Base-by-base conservation (phyloP, 2,888 invertebrate species). In the Mesoligia furuncula region DNA sequence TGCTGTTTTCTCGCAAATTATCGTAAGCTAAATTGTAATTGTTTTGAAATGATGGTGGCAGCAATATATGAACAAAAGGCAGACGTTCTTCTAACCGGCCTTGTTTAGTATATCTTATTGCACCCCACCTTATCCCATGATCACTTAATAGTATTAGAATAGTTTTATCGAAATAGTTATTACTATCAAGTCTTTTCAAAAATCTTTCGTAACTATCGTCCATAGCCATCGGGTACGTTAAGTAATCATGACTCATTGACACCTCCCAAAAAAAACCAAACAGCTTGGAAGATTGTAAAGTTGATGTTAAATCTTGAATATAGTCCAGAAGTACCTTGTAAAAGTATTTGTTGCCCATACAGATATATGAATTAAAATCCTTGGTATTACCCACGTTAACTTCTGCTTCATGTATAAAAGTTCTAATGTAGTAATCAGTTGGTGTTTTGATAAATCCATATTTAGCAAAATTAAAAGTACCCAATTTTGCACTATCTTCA, bases 91-190 rank as follows among this genome's bases (percentile, higher is more conserved):
- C 99, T 91, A 99, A 97, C 91, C 98, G 97, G 2, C 98, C 98
- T 94, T 99, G 98, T 93, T 98, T 98, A 0, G 99, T 99, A 86
- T 97, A 97, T 17, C 99, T 97, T 87, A 99, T 98, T 13, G 97
- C 97, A 4, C 99, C 99, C 98, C 98, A 99, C 81, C 99, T 96
- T 79, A 99, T 98, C 0, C 99, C 99, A 91, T 99, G 99, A 92
- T 99, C 99, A 93, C 99, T 99, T 96, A 99, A 96, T 17, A 98
- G 93, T 73, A 99, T 96, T 24, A 98, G 89, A 65, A 98, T 97
- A 0, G 98, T 98, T 45, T 97, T 97, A 73, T 98, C 97, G 74
- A 98, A 94, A 74, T 97, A 94, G 2, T 97, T 96, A 3, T 95
- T 92, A 0, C 93, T 87, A 59, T 97, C 94, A 72, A 98, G 92